These are phyloP conservation scores for Drosophila kanapiae DNA, from an alignment of 1,140 invertebrate species.

Conservation along the genomic window DNA sequence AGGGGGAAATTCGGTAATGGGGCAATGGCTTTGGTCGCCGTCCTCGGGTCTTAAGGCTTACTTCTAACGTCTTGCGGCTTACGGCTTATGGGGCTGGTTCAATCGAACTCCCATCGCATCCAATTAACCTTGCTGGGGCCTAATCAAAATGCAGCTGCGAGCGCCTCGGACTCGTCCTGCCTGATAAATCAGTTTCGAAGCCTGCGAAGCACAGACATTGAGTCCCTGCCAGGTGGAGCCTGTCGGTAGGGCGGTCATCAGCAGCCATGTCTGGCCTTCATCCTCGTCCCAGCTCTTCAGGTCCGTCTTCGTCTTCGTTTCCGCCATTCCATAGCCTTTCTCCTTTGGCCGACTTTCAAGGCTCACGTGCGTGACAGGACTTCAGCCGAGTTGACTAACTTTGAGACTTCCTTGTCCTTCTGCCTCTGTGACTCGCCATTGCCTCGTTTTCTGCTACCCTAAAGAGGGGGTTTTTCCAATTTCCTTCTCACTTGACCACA, in stretches of 20 bases:
- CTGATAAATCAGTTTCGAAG: slow-evolving; percentile 42
- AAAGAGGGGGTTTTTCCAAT: slow-evolving; percentile 1
- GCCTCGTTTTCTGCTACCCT: slow-evolving; percentile 8
- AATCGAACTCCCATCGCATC: slow-evolving; percentile 57
- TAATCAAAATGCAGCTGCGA: slow-evolving; percentile 72
- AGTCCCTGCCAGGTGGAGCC: slow-evolving; percentile 22
- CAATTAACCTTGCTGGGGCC: slow-evolving; percentile 79
- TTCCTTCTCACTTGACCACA: not conserved
- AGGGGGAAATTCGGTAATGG: slow-evolving; percentile 34
- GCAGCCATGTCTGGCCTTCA: slow-evolving; percentile 51
- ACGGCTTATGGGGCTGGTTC: slow-evolving; percentile 18
- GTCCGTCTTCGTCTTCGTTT: not conserved
- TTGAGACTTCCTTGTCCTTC: slow-evolving; percentile 20
- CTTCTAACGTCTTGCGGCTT: not conserved
- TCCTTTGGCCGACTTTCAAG: slow-evolving; percentile 16
- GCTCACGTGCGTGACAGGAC: slow-evolving; percentile 62
- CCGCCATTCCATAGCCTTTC: slow-evolving; percentile 22
- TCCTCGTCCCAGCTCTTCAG: too few species aligned
- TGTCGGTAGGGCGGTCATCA: slow-evolving; percentile 32
- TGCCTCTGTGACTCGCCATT: not conserved
- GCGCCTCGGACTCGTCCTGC: slow-evolving; percentile 15
- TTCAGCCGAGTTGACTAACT: slow-evolving; percentile 45
- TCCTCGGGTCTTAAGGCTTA: not conserved
- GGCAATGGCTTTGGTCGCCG: not conserved
- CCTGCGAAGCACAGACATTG: not conserved